Evolutionary conservation across 1,140 invertebrate genomes (phyloP), one percentile per base, ranked within the genome.

Genomic region (Neodiprion pinetum): DNA sequence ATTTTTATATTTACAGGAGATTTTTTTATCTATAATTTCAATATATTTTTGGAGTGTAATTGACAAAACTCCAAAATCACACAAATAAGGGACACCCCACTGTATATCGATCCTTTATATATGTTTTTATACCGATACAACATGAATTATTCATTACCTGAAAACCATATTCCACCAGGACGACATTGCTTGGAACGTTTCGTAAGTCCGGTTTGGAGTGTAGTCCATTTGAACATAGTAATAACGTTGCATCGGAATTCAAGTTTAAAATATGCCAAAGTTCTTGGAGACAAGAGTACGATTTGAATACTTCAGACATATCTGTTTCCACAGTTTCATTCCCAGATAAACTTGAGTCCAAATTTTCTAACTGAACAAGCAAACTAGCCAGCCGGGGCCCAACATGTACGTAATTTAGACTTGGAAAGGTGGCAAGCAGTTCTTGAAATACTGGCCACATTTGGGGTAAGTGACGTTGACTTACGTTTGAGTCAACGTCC

Each of bases 161-260:
- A 84, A 93, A 92, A 50, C 92, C 92, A 83, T 93, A 93, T 81
- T 93, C 92, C 11, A 92, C 89, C 48, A 93, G 87, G 74, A 93
- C 88, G 70, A 92, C 86, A 81, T 92, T 90, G 14, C 88, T 88
- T 23, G 92, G 92, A 75, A 93, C 83, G 77, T 85, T 88, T 12
- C 83, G 80, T 78, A 86, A 86, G 74, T 87, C 86, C 2, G 82
- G 76, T 76, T 87, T 82, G 50, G 84, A 80, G 81, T 90, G 88
- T 53, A 91, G 86, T 23, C 89, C 88, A 79, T 92, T 92, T 11
- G 90, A 90, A 83, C 92, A 93, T 0, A 93, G 82, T 79, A 92
- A 84, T 5, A 93, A 78, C 10, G 91, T 92, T 74, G 91, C 89
- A 70, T 88, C 83, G 1, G 88, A 80, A 71, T 87, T 87, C 7